Base-by-base conservation (phyloP, 2,113 vertebrate genomes). In the Pterocles burchelli region DNA sequence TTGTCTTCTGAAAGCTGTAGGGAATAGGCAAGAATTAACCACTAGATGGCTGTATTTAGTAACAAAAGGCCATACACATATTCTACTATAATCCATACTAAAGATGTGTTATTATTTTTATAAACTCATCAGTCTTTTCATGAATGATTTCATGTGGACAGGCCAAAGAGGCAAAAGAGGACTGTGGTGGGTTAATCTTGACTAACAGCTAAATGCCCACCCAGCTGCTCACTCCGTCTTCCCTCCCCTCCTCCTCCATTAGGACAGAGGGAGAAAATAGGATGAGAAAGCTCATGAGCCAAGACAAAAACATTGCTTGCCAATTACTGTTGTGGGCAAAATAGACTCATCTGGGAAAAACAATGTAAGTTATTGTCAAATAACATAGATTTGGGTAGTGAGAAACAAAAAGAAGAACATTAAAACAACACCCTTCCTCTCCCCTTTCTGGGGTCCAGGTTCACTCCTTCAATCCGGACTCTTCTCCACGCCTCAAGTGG, bases 41-140 rank as follows among this genome's bases (percentile, higher is more conserved):
- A 96, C 97, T 90, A 96, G 98, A 96, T 98, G 98, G 97, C 97
- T 87, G 92, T 66, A 73, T 65, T 38, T 58, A 52, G 70, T 79
- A 93, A 90, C 61, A 84, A 93, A 96, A 86, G 43, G 66, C 75
- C 13, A 9, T n/a, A n/a, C 31, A 11, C 1, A 2, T 4, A 5
- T 0, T 34, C 59, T 34, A 15, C 68, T 52, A 0, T 22, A 67
- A 43, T 15, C 5, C 9, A 0, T 41, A 10, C 16, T 59, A 59
- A 63, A 36, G 19, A 26, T 14, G 6, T 2, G 5, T 10, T 38
- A 28, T 19, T 49, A 10, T 66, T 93, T 93, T 65, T 20, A 17
- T 29, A 34, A 59, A 2, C 19, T 46, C 13, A 0, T 75, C 18
- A 9, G 8, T 29, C 45, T 81, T 84, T 87, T 59, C 11, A 28